Evolutionary conservation across 2,797 vertebrate species (phyloP).

Genomic region (Paratrypauchen microcephalus): DNA sequence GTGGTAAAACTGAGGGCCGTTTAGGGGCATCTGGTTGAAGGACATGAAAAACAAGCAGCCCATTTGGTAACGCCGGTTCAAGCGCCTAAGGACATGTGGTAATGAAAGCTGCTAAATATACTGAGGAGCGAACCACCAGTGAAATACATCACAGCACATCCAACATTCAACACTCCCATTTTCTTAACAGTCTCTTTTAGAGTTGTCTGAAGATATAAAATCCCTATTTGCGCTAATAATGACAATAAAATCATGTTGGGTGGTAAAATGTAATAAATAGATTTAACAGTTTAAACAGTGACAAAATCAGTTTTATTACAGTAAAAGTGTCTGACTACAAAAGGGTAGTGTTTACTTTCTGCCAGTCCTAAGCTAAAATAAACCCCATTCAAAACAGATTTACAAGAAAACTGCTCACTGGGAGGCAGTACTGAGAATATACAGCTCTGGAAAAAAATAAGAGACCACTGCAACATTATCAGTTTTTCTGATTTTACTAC

Average conservation of each 20-base stretch:
- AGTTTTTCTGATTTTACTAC: no score
- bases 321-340: not conserved
- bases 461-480: no score
- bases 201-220: not conserved
- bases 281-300: not conserved
- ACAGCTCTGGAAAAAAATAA: no score
- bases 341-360: not conserved
- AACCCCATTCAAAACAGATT: not conserved
- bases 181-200: not conserved
- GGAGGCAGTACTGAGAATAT: not conserved
- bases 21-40: conserved; percentile 57
- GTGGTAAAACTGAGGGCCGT: conserved; percentile 72
- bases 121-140: conserved; percentile 25
- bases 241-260: not conserved
- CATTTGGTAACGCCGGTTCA: conserved; percentile 57
- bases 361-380: not conserved
- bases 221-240: no score
- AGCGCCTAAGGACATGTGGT: conserved; percentile 71
- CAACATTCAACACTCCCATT: not conserved
- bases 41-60: conserved; percentile 72
- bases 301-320: not conserved
- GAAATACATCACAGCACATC: conserved; percentile 4
- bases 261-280: not conserved
- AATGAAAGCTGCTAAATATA: conserved; percentile 77
- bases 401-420: not conserved